Base-by-base conservation (phyloP, 2,888 invertebrate genomes). In the Pardosa pseudoannulata region DNA sequence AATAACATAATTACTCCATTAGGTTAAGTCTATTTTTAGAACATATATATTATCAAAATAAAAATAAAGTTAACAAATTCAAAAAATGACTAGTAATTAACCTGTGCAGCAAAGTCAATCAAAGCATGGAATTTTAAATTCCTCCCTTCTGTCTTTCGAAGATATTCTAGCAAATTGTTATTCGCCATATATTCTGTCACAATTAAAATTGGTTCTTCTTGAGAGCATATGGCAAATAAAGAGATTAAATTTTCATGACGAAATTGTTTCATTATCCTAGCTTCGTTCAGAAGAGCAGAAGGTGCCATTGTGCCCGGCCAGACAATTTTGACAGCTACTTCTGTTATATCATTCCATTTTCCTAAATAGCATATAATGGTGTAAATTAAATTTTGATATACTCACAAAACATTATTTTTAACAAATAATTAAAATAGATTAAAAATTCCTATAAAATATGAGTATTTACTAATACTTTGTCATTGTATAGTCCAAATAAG, bases 211-310 rank as follows among this genome's bases (percentile, higher is more conserved):
- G 98, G 98, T 90, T 98, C 98, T 90, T 97, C 96, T 90, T 95
- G 94, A 0, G 97, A 96, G 91, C 98, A 98, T 16, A 98, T 97
- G 0, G 97, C 98, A 92, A 97, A 98, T 31, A 98, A 93, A 3
- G 96, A 96, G n/a, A 98, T 97, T 64, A 98, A 93, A 89, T 98
- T 95, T 92, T 97, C 96, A 93, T 99, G 99, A 74, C 98, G 94
- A 93, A 98, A 97, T 92, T 98, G 97, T 91, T 99, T 99, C 99
- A 99, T 99, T 89, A 99, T 98, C 89, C 96, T 96, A 3, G 99
- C 99, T 92, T 99, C 99, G 92, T 98, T 96, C 0, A 99, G 94
- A 93, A 99, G 99, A 1, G 98, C 98, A 90, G 96, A 95, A 7
- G 97, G 96, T 31, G 98, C 97, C 99, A 99, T 99, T 11, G 98